Base-by-base conservation (phyloP, 2,113 vertebrate genomes). In the Fulica atra region DNA sequence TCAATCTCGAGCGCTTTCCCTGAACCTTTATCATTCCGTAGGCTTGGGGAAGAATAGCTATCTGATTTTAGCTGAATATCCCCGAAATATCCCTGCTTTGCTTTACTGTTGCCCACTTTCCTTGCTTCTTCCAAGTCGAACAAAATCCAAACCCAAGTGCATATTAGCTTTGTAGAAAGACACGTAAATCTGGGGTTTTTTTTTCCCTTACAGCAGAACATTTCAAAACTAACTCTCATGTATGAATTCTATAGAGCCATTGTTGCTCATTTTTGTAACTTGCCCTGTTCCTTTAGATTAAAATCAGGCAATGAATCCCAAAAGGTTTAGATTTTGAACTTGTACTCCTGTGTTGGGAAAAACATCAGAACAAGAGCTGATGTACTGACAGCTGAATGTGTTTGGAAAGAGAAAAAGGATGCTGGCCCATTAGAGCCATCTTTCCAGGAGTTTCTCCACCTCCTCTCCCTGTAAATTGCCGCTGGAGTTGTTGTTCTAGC, bases 251-350 rank as follows among this genome's bases (percentile, higher is more conserved):
- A 51, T 50, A 61, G 38, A 89, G 54, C 46, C 80, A 77, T 4
- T 1, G 2, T 64, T 90, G 53, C 33, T 80, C 54, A 20, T 93
- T 96, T 74, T 59, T 91, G 42, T 79, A 78, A 84, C 53, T 56
- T 91, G 13, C 38, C 81, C 53, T 71, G 21, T 91, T 93, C 28
- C 63, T 29, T 83, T 63, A 57, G 50, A 53, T n/a, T 83, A 59
- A 97, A 96, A 84, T 86, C 73, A 66, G 81, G 74, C 70, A 79
- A 31, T 57, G 21, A 94, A 79, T 94, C 46, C 19, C n/a, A 78
- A 23, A 54, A 71, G 25, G 36, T 74, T 88, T 92, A 64, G 48
- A 69, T 80, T 89, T 85, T 88, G 61, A 78, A 71, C 56, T 82
- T 78, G 6, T 70, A 26, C 40, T 79, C 50, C 50, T 21, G 4